A percentile compares a stretch with the other conserved stretches of the same genome.
These are phyloP conservation scores for Xiphophorus couchianus DNA, from an alignment of 2,113 vertebrate genomes.

Conservation along the genomic window DNA sequence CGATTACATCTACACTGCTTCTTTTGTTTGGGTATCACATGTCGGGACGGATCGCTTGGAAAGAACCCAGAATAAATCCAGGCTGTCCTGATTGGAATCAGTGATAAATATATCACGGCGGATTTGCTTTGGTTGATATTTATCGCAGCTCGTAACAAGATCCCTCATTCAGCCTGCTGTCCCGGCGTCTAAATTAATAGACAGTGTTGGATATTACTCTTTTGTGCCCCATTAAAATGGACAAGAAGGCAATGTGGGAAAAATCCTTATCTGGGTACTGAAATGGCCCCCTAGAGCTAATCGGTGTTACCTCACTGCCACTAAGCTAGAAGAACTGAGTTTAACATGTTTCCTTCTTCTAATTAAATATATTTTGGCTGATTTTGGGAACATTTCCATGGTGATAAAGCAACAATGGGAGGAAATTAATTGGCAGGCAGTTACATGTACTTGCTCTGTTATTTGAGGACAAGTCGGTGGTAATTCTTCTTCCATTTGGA, in stretches of 20 bases:
- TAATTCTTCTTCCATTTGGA: no score
- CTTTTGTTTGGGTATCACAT: conserved; percentile 56
- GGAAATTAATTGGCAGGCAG: neutral
- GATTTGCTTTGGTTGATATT: conserved; percentile 42
- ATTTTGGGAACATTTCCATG: neutral
- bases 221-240: conserved; percentile 1
- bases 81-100: conserved; percentile 11
- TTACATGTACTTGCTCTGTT: neutral
- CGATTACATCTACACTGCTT: conserved; percentile 37
- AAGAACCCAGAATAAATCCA: conserved; percentile 29
- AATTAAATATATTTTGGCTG: neutral
- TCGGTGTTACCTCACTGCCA: neutral
- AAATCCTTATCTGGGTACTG: no score
- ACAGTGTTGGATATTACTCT: conserved; percentile 16
- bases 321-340: neutral
- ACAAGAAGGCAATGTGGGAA: neutral
- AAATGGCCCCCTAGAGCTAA: neutral
- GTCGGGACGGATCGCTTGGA: conserved; percentile 15
- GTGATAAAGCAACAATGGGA: no score
- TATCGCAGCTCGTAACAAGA: conserved; percentile 34
- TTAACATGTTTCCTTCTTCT: neutral
- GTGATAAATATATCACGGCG: conserved; percentile 20
- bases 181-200: conserved; percentile 6
- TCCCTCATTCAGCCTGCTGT: conserved; percentile 35
- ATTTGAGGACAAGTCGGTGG: no score